Evolutionary conservation across 2,888 invertebrate genomes (phyloP).

Genomic region (Ptilodon capucinus): DNA sequence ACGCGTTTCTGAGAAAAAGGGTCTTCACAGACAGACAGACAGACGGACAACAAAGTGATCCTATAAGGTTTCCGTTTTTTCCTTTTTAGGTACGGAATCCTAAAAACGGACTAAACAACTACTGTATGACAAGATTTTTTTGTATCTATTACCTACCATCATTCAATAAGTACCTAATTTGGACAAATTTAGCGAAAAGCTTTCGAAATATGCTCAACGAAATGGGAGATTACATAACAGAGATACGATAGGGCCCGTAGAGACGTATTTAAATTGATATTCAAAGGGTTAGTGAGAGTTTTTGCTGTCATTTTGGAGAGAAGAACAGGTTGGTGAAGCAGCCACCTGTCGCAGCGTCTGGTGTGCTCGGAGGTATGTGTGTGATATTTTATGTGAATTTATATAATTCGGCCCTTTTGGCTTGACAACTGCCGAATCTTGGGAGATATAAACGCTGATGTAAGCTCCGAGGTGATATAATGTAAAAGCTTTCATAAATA

Average conservation of each 20-base stretch:
- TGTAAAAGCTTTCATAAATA: background rate
- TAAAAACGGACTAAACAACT: too few species aligned
- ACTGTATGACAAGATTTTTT: too few species aligned
- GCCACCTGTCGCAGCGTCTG: conserved; percentile 61
- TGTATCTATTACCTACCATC: too few species aligned
- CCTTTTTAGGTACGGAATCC: too few species aligned
- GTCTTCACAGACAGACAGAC: too few species aligned
- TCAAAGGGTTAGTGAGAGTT: conserved; percentile 70
- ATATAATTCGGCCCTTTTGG: conserved; percentile 18
- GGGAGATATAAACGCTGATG: conserved; percentile 18
- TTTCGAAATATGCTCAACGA: background rate
- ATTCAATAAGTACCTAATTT: background rate
- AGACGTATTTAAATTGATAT: conserved; percentile 22
- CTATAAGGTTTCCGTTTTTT: too few species aligned
- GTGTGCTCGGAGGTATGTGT: conserved; percentile 24
- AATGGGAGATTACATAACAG: background rate
- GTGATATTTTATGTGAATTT: conserved; percentile 32
- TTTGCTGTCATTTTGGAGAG: conserved; percentile 62
- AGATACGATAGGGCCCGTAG: conserved; percentile 15
- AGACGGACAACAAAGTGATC: too few species aligned
- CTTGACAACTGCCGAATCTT: conserved; percentile 11
- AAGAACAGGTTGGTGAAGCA: conserved; percentile 58
- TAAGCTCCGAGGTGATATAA: conserved; percentile 25
- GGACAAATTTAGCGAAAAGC: conserved; percentile 1
- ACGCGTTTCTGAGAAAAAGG: too few species aligned